Percentiles rank a stretch among this genome's conserved stretches.
phyloP scores from a whole-genome alignment of 1,140 invertebrate species.

The Ips nitidus region DNA sequence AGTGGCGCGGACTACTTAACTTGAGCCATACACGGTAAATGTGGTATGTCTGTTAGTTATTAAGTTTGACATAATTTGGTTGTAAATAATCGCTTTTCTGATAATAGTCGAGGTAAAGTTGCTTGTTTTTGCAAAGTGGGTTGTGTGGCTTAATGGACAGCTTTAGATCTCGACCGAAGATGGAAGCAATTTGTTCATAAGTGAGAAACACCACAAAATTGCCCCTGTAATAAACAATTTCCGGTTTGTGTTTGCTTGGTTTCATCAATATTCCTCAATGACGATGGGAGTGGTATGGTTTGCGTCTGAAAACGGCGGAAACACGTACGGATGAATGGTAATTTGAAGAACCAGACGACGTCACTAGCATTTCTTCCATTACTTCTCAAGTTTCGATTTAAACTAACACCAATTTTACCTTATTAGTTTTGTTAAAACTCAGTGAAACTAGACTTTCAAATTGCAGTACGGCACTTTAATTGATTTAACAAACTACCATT shows the following conservation, averaged over 20 bases:
- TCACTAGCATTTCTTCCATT: too few relatives aligned
- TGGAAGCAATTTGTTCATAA: too few relatives aligned
- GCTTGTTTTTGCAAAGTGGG: background rate
- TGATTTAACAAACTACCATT: too few relatives aligned
- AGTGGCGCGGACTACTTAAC: background rate
- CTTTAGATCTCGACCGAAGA: too few relatives aligned
- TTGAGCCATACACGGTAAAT: conserved; percentile 1
- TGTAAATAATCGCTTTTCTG: background rate
- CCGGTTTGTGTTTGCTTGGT: conserved; percentile 5
- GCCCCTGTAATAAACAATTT: conserved; percentile 13
- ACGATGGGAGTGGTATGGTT: conserved; percentile 9
- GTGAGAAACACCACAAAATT: too few relatives aligned
- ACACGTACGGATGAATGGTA: conserved; percentile 11
- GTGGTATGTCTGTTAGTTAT: background rate
- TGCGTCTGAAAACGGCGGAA: conserved; percentile 2
- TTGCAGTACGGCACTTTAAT: too few relatives aligned
- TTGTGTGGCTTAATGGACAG: background rate
- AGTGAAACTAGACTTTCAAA: too few relatives aligned
- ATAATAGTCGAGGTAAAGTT: background rate
- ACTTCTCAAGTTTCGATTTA: too few relatives aligned
- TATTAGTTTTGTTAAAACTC: too few relatives aligned
- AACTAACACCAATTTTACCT: too few relatives aligned
- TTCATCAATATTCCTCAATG: background rate
- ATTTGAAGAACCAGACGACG: background rate
- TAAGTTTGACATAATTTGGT: background rate